phyloP scores from a whole-genome alignment of 2,888 invertebrate species.

The Sphaerophoria rueppellii region DNA sequence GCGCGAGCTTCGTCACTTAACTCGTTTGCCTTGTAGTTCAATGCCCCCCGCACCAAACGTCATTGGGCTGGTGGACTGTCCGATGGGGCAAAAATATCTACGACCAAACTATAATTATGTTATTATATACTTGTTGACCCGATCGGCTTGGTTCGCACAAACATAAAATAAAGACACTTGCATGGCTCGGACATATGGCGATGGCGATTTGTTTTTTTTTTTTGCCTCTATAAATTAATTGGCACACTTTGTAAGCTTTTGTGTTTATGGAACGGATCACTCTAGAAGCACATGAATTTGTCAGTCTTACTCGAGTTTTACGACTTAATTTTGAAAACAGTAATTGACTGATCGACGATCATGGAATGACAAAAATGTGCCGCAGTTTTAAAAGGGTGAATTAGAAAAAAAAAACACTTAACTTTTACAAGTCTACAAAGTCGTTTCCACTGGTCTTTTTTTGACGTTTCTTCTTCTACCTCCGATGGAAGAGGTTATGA shows the following conservation, averaged over 20 bases:
- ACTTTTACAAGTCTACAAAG: too few species aligned
- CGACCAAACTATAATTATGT: slow-evolving; percentile 44
- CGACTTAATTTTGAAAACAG: not conserved
- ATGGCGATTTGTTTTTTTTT: not conserved
- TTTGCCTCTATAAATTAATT: slow-evolving; percentile 8
- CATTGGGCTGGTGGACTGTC: slow-evolving; percentile 13
- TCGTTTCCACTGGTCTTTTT: too few species aligned
- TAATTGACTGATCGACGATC: not conserved
- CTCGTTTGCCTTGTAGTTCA: slow-evolving; percentile 82
- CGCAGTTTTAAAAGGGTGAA: too few species aligned
- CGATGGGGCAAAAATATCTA: slow-evolving; percentile 34
- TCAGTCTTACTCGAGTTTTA: not conserved
- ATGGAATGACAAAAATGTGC: too few species aligned
- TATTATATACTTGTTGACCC: slow-evolving; percentile 32
- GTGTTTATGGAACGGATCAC: not conserved
- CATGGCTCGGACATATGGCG: slow-evolving; percentile 20
- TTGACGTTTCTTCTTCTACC: too few species aligned
- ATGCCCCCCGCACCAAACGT: slow-evolving; percentile 75
- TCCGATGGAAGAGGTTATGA: too few species aligned
- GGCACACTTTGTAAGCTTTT: slow-evolving; percentile 25
- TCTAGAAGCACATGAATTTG: not conserved
- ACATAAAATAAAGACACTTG: slow-evolving; percentile 7
- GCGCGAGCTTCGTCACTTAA: slow-evolving; percentile 61
- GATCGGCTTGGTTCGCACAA: slow-evolving; percentile 13
- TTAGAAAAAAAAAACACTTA: too few species aligned